Evolutionary conservation across 2,797 vertebrate species (phyloP), one percentile per base, ranked within the genome.

Genomic region (Syncerus caffer): DNA sequence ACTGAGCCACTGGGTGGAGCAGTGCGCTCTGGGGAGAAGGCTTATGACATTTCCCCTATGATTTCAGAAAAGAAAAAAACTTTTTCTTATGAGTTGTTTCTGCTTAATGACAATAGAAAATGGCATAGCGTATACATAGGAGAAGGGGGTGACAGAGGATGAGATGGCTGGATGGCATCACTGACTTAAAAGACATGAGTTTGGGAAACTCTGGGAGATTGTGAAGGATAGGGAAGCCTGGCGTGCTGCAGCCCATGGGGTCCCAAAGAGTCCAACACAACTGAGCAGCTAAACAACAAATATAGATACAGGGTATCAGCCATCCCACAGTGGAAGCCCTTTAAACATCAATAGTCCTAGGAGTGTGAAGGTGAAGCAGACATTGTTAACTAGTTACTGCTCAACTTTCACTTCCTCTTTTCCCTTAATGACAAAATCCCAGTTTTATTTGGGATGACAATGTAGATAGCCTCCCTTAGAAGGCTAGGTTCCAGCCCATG

Each of bases 1-100:
- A 97, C 97, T 0, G 96, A 97, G 98, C 98, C 99, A 98, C 97
- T 98, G 99, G 98, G 98, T 99, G 99, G 99, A 98, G 98, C 98
- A 87, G 31, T 95, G 50, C 58, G 50, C 96, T 93, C 97, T 38
- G 83, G 96, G 96, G 97, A 97, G 84, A 96, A 92, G 94, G 87
- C 97, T 91, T 93, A 94, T 97, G 97, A 97, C 38, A 79, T 96
- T 98, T 96, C 84, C 89, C 84, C 25, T 92, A 90, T 96, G 97
- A 85, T 97, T 89, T 96, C 96, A 96, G 85, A 89, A 84, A 85
- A 80, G 23, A n/a, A 25, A 71, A 64, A 31, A 31, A 58, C 80
- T 57, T 89, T 84, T 90, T 38, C 84, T 83, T 34, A 31, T 53
- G 60, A 62, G 50, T 60, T 95, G 64, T 93, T 96, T 95, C 89